Percentiles rank a stretch among this genome's conserved stretches.
phyloP scores from a whole-genome alignment of 2,797 vertebrate species.

The Brachymystax lenok region DNA sequence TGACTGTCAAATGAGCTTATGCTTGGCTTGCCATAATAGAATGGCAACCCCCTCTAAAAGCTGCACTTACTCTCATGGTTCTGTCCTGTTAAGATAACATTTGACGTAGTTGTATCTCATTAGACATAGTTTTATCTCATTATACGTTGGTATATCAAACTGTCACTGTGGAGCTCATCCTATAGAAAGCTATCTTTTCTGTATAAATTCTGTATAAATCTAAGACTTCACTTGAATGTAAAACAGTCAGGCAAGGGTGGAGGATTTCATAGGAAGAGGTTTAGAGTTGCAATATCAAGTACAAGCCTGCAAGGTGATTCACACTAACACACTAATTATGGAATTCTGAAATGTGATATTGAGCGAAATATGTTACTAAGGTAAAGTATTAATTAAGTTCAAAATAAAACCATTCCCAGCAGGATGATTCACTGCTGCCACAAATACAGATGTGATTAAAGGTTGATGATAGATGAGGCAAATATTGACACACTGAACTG shows the following conservation, averaged over 20 bases:
- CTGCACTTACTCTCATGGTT: not conserved
- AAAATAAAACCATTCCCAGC: constrained; percentile 12
- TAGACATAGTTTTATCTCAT: not conserved
- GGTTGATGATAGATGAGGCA: constrained; percentile 21
- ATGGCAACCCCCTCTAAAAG: not conserved
- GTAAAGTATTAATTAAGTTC: constrained; percentile 43
- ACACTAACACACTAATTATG: constrained; percentile 22
- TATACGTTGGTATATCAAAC: not conserved
- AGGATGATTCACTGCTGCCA: constrained; percentile 2
- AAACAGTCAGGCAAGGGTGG: constrained; percentile 9
- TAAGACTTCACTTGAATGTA: constrained; percentile 17
- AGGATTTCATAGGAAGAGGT: constrained; percentile 34
- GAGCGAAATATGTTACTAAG: constrained; percentile 46
- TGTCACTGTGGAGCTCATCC: not conserved
- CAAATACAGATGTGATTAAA: constrained; percentile 39
- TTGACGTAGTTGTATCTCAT: not conserved
- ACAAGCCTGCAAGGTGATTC: constrained; percentile 43
- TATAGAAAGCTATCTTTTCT: not conserved
- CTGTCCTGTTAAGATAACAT: not conserved
- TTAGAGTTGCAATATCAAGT: constrained; percentile 43
- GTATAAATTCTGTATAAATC: not conserved
- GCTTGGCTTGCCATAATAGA: not conserved
- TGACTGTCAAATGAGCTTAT: not conserved
- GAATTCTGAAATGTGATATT: constrained; percentile 16
- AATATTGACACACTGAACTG: constrained; percentile 28